Conservation (phyloP, 2,888 invertebrate species). For the Chaitophorus viminalis region DNA sequence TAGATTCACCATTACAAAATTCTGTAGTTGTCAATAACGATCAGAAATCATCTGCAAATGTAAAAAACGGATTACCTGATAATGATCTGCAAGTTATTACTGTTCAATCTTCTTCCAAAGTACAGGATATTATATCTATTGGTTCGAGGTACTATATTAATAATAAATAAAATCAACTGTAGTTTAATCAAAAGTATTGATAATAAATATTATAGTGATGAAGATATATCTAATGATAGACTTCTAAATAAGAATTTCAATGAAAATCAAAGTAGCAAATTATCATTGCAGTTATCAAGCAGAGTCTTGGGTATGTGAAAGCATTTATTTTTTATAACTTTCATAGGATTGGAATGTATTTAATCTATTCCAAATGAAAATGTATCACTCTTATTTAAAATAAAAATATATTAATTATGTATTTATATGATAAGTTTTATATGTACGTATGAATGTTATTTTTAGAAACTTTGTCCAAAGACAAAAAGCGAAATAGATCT, state of each 20-base stretch:
- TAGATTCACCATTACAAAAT: constrained; percentile 3
- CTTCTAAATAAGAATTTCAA: constrained; percentile 29
- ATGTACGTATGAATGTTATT: neutral
- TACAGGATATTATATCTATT: constrained; percentile 55
- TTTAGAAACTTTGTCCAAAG: constrained; percentile 41
- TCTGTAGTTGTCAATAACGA: neutral
- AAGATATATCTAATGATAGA: constrained; percentile 32
- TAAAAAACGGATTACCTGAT: constrained; percentile 19
- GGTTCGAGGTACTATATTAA: constrained; percentile 44
- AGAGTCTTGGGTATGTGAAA: constrained; percentile 29
- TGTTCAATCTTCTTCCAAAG: constrained; percentile 13
- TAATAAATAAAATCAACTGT: neutral
- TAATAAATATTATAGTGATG: constrained; percentile 32
- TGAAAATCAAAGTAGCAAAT: constrained; percentile 36
- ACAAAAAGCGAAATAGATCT: constrained; percentile 18
- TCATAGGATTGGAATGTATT: neutral
- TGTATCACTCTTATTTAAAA: neutral
- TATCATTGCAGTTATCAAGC: constrained; percentile 21
- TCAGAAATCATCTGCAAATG: neutral
- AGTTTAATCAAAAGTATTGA: neutral
- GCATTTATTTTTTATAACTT: neutral
- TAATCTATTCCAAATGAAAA: neutral
- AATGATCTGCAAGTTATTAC: neutral
- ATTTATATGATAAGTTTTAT: neutral
- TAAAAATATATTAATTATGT: constrained; percentile 7